These are phyloP conservation scores for Pherbina coryleti DNA, from an alignment of 2,888 invertebrate species.

Conservation along the genomic window DNA sequence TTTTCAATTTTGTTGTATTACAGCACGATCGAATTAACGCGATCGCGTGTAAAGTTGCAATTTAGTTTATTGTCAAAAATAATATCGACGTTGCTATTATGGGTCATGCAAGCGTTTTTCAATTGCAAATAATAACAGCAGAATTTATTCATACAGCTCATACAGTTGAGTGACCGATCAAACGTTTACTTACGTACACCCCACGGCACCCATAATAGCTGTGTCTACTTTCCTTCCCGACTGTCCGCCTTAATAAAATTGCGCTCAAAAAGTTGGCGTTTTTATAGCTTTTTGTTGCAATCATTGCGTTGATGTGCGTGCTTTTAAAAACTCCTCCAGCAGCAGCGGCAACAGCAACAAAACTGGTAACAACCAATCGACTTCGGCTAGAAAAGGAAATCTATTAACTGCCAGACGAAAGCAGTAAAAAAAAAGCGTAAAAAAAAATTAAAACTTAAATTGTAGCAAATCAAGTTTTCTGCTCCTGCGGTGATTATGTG, in stretches of 20 bases:
- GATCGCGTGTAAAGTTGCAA: conserved; percentile 28
- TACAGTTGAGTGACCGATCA: not conserved
- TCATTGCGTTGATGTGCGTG: conserved; percentile 24
- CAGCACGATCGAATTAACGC: not conserved
- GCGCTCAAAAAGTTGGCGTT: not conserved
- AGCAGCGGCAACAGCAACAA: not conserved
- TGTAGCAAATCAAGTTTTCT: conserved; percentile 34
- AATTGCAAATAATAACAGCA: not conserved
- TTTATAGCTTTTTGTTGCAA: conserved; percentile 12
- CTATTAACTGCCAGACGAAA: conserved; percentile 15
- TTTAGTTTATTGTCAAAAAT: conserved; percentile 11
- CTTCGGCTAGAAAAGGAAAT: conserved; percentile 30
- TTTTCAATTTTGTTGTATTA: not conserved
- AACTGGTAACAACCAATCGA: not conserved
- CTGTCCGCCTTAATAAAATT: conserved; percentile 4
- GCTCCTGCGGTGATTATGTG: conserved; percentile 37
- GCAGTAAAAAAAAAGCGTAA: not conserved
- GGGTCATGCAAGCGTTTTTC: conserved; percentile 5
- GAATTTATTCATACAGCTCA: not conserved
- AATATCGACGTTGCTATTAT: not conserved
- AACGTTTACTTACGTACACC: not conserved
- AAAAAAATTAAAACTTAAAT: conserved; percentile 16
- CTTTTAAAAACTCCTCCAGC: conserved; percentile 8
- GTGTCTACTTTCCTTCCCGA: not conserved
- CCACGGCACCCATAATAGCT: conserved; percentile 7